Evolutionary conservation across 37 sponge, comb jelly and placozoan species (phyloP), one percentile per base, ranked within the genome.

Genomic region (Eunapius fragilis): DNA sequence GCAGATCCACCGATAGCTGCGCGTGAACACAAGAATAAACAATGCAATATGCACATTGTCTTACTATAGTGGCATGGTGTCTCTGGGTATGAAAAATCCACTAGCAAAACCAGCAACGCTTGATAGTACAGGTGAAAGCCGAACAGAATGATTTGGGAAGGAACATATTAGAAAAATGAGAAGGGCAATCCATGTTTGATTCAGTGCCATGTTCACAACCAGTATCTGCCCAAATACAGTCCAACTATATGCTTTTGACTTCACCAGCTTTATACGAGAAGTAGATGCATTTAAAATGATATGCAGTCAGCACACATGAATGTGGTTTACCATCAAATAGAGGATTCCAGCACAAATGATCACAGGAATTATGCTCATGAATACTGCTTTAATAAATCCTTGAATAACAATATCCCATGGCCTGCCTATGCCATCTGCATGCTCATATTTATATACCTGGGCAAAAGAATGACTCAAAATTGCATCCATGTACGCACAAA

Each of bases 101-200:
- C 94, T 85, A 37, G 88, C 85, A 76, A 96, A 96, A 0, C 96
- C 96, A 67, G 92, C 89, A 0, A 92, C 70, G 37, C 89, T 87
- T 28, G 89, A 47, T 27, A 93, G 35, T 31, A 96, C 79, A n/a
- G 96, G 96, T 30, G 96, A 91, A 25, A 93, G 50, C 12, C 90
- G 69, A 67, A 80, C 87, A 75, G 87, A 85, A 45, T 32, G 69
- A 2, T 58, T 34, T 26, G 96, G 93, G 12, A 50, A 26, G 28
- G 71, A 35, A 0, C 68, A 48, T 69, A 96, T 86, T 75, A 96
- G 28, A 7, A 88, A 85, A 24, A 81, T 82, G 24, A 93, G 74
- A n/a, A 93, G 47, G 24, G 94, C 86, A 36, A 86, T 83, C 96
- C 94, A 96, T 17, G 89, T 86, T 68, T 93, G 93, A 82, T 96